These are phyloP conservation scores for Sterrhoptilus dennistouni DNA, from an alignment of 2,113 vertebrate genomes.

Conservation along the genomic window DNA sequence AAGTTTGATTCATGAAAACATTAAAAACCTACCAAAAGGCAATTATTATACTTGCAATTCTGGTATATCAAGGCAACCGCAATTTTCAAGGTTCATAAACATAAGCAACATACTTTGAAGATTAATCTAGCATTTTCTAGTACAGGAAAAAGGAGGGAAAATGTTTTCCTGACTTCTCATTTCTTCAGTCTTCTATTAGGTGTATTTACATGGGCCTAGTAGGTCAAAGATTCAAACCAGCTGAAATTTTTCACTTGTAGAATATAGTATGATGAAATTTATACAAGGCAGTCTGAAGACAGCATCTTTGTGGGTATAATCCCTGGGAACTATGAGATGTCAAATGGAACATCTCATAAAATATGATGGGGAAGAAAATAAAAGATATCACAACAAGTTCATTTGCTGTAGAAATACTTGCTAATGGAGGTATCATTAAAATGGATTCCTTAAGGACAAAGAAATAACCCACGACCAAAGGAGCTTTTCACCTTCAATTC, in stretches of 20 bases:
- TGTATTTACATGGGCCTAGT: background rate
- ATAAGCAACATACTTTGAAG: background rate
- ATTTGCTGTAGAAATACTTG: background rate
- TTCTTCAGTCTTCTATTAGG: background rate
- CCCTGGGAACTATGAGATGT: background rate
- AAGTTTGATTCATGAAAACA: background rate
- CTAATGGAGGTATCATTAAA: background rate
- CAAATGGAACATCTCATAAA: background rate
- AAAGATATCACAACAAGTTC: background rate
- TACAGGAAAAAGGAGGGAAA: background rate
- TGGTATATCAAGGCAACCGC: background rate
- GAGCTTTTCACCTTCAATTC: background rate
- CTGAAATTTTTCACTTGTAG: background rate
- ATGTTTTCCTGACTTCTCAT: background rate
- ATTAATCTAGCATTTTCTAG: background rate
- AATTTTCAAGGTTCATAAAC: background rate
- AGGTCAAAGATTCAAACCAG: background rate
- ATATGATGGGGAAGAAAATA: background rate
- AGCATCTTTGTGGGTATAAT: background rate
- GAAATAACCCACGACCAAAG: background rate
- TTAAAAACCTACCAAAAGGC: background rate
- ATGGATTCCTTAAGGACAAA: background rate
- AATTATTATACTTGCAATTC: background rate
- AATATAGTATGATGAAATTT: background rate
- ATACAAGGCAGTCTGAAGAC: background rate